Conservation (phyloP, 2,113 vertebrate species). For the Epinephelus moara region DNA sequence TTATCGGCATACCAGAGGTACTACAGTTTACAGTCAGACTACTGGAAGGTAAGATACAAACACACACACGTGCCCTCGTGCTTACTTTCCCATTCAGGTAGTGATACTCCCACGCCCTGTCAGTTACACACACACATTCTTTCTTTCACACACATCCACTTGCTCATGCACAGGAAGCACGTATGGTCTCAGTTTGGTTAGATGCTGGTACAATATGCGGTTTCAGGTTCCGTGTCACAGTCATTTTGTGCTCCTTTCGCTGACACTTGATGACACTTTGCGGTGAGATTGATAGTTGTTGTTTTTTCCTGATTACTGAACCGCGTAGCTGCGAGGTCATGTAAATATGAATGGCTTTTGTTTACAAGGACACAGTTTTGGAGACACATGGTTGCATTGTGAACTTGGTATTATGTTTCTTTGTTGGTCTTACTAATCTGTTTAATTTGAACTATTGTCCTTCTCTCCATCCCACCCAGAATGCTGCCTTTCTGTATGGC, state of each 20-base stretch:
- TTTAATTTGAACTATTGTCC: background rate
- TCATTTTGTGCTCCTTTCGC: slow-evolving; percentile 34
- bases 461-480: slow-evolving; percentile 80
- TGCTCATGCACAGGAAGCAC: slow-evolving; percentile 33
- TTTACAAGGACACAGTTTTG: background rate
- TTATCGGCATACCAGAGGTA: slow-evolving; percentile 99
- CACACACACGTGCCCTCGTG: background rate
- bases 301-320: background rate
- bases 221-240: slow-evolving; percentile 51
- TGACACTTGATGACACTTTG: slow-evolving; percentile 3
- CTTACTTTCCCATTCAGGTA: slow-evolving; percentile 1
- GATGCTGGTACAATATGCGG: slow-evolving; percentile 9
- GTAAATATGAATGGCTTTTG: background rate
- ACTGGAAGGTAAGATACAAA: slow-evolving; percentile 96
- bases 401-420: background rate
- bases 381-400: background rate
- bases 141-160: background rate
- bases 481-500: slow-evolving; percentile 99
- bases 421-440: background rate
- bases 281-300: slow-evolving; percentile 13
- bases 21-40: slow-evolving; percentile 99
- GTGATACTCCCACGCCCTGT: background rate
- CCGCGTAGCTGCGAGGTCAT: background rate
- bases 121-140: background rate
- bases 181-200: slow-evolving; percentile 30